A percentile compares a stretch with the other conserved stretches of the same genome.
Conservation (phyloP, 2,113 vertebrate species). For the Cyphomyrus discorhynchus region DNA sequence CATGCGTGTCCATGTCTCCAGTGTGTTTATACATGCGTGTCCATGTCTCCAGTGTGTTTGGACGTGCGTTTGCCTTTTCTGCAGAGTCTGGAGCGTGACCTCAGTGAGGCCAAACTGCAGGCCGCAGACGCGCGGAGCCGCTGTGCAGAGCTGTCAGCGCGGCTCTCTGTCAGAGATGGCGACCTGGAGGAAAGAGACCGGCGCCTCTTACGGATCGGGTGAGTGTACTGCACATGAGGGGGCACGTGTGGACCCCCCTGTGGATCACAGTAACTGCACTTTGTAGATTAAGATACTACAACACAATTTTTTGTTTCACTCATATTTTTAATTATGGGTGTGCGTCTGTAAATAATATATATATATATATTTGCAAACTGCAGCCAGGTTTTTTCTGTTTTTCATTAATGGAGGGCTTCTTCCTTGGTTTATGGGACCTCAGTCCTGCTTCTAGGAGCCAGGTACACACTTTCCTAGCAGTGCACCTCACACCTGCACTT, state of each 20-base stretch:
- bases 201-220: conserved; percentile 54
- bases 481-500: no score
- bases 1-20: not conserved
- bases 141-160: conserved; percentile 46
- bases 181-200: conserved; percentile 54
- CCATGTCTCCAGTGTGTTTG: not conserved
- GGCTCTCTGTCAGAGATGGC: conserved; percentile 55
- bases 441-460: no score
- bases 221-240: not conserved
- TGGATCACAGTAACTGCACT: not conserved
- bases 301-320: no score
- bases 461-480: no score
- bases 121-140: conserved; percentile 44
- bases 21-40: not conserved
- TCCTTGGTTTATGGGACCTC: no score
- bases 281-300: not conserved
- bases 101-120: conserved; percentile 51
- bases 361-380: no score
- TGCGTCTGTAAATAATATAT: no score
- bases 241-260: not conserved
- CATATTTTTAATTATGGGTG: no score
- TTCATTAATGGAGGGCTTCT: no score
- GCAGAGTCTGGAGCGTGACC: conserved; percentile 63
- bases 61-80: not conserved
- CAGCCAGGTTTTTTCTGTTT: no score